Evolutionary conservation across 2,888 invertebrate species (phyloP), one percentile per base, ranked within the genome.

Genomic region (Saturnia japonica): DNA sequence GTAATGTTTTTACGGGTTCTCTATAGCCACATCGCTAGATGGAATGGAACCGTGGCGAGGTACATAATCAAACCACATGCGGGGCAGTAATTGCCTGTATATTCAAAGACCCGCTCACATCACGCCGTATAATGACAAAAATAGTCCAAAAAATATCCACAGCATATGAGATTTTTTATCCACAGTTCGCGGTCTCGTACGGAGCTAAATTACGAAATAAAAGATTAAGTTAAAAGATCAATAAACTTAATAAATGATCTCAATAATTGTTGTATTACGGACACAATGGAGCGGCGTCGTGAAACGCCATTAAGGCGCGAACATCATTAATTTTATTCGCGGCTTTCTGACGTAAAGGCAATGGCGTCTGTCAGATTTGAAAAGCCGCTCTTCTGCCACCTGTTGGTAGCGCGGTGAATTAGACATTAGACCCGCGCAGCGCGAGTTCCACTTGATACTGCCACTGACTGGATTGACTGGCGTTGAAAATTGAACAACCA

Each of bases 201-300:
- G 85, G 79, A 93, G 89, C 91, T 91, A 93, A 94, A 94, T 94
- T 93, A 94, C 93, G 91, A 94, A 93, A 94, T 93, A 94, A 94
- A 94, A 94, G 94, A 94, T 94, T 93, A 93, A 93, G 88, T 93
- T 93, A 93, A 94, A 93, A 93, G 93, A 94, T 93, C 94, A 94
- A 94, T 94, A 94, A 94, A 94, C 93, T 93, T 94, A 93, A 94
- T 93, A 94, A 94, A 94, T 94, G 93, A 93, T 94, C 94, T 94
- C 91, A 94, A 93, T 94, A 94, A 93, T 94, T 93, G 94, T 94
- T 94, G 92, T 92, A 94, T 93, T 94, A 94, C 93, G 90, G 90
- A 87, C 89, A 94, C 94, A 94, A 94, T 94, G 92, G 93, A 90
- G 91, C 92, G 93, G 93, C 93, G 88, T 92, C 91, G 93, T 91